phyloP scores from a whole-genome alignment of 2,797 vertebrate species.

The Prionace glauca region DNA sequence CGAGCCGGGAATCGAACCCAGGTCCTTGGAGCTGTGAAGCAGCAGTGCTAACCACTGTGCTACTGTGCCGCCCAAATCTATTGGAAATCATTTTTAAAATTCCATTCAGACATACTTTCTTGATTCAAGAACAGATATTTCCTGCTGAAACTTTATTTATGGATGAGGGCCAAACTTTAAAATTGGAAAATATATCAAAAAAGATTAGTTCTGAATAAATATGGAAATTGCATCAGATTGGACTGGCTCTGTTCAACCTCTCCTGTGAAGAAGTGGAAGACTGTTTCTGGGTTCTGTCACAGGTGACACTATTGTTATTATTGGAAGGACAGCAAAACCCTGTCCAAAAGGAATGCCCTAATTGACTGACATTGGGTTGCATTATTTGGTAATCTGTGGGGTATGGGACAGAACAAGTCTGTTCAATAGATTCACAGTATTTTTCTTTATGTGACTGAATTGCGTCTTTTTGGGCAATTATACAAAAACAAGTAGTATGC shows the following conservation, averaged over 20 bases:
- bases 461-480: neutral
- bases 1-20: no score
- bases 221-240: neutral
- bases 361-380: neutral
- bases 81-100: neutral
- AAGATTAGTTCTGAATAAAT: neutral
- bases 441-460: neutral
- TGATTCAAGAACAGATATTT: neutral
- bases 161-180: neutral
- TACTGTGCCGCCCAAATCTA: neutral
- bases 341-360: neutral
- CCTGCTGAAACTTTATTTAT: neutral
- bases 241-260: neutral
- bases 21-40: no score
- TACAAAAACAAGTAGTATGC: neutral
- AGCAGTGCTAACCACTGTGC: no score
- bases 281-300: neutral
- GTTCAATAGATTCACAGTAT: neutral
- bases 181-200: neutral
- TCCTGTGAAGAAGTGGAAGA: neutral
- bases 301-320: neutral
- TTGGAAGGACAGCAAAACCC: neutral
- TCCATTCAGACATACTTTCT: neutral
- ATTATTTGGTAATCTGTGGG: neutral
- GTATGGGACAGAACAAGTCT: neutral